A percentile compares a stretch with the other conserved stretches of the same genome.
phyloP scores from a whole-genome alignment of 2,888 invertebrate genomes.

The Lepeophtheirus nordmannii region DNA sequence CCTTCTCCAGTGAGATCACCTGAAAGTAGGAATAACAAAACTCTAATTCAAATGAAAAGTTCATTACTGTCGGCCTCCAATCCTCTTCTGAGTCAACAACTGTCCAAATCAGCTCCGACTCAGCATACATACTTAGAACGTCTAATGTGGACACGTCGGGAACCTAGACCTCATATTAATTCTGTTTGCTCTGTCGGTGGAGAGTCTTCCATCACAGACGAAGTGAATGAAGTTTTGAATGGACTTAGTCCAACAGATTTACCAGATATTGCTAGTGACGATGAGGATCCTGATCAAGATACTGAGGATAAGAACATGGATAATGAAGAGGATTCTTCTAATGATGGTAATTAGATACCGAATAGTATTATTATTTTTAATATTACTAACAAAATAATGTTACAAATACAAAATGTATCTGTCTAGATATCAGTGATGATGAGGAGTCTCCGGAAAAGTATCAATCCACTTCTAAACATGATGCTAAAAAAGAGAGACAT shows the following conservation, averaged over 20 bases:
- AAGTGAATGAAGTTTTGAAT: conserved; percentile 21
- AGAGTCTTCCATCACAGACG: conserved; percentile 22
- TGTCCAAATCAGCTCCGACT: conserved; percentile 74
- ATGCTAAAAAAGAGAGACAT: conserved; percentile 58
- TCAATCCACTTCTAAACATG: conserved; percentile 48
- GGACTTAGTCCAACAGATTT: conserved; percentile 18
- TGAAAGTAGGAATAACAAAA: not conserved
- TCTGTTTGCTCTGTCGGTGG: conserved; percentile 25
- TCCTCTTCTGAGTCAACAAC: conserved; percentile 42
- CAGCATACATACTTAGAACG: conserved; percentile 48
- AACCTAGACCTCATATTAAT: conserved; percentile 41
- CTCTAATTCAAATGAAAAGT: not conserved
- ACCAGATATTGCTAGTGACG: conserved; percentile 22
- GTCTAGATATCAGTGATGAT: conserved; percentile 3
- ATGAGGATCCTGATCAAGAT: conserved; percentile 13
- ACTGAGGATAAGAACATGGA: conserved; percentile 1
- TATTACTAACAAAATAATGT: not conserved
- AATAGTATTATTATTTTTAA: not conserved
- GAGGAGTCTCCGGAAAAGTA: not conserved
- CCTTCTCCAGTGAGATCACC: conserved; percentile 22
- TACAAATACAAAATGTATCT: too few relatives aligned
- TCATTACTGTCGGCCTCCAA: conserved; percentile 27
- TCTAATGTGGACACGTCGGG: conserved; percentile 29
- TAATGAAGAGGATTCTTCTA: not conserved
- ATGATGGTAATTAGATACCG: not conserved